phyloP scores from a whole-genome alignment of 2,113 vertebrate species.

The Willisornis vidua region DNA sequence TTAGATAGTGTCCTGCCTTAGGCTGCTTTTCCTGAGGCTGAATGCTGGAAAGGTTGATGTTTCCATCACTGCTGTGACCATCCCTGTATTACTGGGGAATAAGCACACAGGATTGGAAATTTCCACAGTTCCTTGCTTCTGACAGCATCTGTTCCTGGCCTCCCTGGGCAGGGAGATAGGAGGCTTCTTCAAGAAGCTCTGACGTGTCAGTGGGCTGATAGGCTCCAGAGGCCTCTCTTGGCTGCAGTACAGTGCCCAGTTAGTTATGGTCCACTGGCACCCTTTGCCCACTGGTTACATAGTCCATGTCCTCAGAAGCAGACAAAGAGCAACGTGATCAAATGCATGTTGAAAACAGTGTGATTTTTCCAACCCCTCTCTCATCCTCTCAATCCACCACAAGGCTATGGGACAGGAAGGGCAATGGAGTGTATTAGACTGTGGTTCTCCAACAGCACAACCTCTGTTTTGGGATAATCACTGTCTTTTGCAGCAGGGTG shows the following conservation, averaged over 20 bases:
- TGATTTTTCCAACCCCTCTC: neutral
- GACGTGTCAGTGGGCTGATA: neutral
- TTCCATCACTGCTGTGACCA: neutral
- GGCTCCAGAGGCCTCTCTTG: neutral
- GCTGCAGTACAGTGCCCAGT: neutral
- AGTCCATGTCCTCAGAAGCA: neutral
- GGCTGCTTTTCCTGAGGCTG: neutral
- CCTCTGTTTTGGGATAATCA: neutral
- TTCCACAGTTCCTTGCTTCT: neutral
- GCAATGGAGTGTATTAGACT: neutral
- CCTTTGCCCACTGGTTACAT: neutral
- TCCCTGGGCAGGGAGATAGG: neutral
- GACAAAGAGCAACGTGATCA: fast-evolving
- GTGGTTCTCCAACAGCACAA: fast-evolving
- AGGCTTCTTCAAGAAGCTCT: neutral
- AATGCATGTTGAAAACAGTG: fast-evolving
- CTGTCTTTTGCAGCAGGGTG: neutral
- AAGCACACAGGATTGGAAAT: neutral
- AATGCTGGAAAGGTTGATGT: neutral
- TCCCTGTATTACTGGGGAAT: neutral
- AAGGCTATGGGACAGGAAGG: neutral
- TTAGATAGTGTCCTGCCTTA: neutral
- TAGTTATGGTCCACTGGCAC: neutral
- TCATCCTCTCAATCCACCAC: fast-evolving
- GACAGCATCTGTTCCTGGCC: neutral